Conservation (phyloP, 2,113 vertebrate species). For the Psilopogon haemacephalus region DNA sequence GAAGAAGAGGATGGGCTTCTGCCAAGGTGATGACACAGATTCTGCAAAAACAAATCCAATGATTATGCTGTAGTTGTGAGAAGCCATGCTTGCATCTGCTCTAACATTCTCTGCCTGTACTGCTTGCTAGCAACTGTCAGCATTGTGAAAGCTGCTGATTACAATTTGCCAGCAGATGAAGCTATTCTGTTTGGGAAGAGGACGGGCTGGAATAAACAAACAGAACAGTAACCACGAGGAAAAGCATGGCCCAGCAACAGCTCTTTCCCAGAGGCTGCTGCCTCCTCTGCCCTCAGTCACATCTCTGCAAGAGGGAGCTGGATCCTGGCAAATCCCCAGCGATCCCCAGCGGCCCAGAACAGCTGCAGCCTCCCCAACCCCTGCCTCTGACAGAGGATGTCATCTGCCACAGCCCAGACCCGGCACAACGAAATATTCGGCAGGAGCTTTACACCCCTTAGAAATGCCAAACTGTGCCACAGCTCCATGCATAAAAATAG, state of each 20-base stretch:
- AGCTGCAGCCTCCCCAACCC: neutral
- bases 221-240: neutral
- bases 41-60: slow-evolving; percentile 64
- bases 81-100: neutral
- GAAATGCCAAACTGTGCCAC: neutral
- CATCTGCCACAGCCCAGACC: neutral
- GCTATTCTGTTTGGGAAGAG: neutral
- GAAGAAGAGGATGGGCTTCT: slow-evolving; percentile 91
- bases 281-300: neutral
- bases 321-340: neutral
- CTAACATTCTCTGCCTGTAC: neutral
- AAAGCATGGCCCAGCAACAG: neutral
- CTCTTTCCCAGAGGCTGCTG: neutral
- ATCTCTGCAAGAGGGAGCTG: neutral
- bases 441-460: neutral
- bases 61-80: neutral
- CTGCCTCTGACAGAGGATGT: neutral
- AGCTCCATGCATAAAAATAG: neutral
- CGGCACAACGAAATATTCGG: neutral
- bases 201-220: neutral
- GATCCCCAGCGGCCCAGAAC: neutral
- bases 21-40: slow-evolving; percentile 94
- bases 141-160: neutral
- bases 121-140: too few relatives aligned
- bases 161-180: neutral